These are phyloP conservation scores for Timandra comae DNA, from an alignment of 2,888 invertebrate species.

Conservation along the genomic window DNA sequence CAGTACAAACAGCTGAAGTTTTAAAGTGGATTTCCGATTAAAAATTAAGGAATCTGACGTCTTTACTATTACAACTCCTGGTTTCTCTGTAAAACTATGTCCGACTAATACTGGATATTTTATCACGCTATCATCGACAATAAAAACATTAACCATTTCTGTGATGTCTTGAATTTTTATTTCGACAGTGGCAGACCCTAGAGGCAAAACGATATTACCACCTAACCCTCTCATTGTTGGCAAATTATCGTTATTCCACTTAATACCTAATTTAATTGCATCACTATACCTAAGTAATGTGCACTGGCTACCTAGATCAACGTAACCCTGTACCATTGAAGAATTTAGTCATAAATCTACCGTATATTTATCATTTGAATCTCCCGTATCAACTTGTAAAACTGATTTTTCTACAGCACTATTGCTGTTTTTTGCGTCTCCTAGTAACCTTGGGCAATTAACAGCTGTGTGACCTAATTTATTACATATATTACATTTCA, in stretches of 20 bases:
- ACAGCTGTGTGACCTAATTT: background rate
- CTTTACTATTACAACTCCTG: constrained; percentile 10
- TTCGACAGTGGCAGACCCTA: too few relatives aligned
- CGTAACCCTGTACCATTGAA: constrained; percentile 7
- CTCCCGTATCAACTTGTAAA: too few relatives aligned
- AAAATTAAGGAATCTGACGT: constrained; percentile 4
- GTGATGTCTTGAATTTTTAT: constrained; percentile 2
- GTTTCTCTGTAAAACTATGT: constrained; percentile 14
- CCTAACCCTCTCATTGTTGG: too few relatives aligned
- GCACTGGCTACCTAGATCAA: constrained; percentile 27
- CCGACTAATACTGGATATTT: constrained; percentile 7
- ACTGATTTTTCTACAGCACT: too few relatives aligned
- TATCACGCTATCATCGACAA: background rate
- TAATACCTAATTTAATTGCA: background rate
- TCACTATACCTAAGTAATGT: constrained; percentile 15
- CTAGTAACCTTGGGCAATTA: background rate
- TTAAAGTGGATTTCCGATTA: constrained; percentile 2
- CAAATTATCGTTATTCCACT: too few relatives aligned
- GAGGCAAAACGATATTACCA: too few relatives aligned
- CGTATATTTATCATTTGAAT: constrained; percentile 3
- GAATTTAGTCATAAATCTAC: background rate
- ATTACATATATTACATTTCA: constrained; percentile 6
- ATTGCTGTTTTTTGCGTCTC: background rate
- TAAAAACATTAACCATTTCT: constrained; percentile 1
- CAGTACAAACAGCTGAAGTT: constrained; percentile 1